Evolutionary conservation across 2,113 vertebrate species (phyloP).

Genomic region (Herpetotheres cachinnans): DNA sequence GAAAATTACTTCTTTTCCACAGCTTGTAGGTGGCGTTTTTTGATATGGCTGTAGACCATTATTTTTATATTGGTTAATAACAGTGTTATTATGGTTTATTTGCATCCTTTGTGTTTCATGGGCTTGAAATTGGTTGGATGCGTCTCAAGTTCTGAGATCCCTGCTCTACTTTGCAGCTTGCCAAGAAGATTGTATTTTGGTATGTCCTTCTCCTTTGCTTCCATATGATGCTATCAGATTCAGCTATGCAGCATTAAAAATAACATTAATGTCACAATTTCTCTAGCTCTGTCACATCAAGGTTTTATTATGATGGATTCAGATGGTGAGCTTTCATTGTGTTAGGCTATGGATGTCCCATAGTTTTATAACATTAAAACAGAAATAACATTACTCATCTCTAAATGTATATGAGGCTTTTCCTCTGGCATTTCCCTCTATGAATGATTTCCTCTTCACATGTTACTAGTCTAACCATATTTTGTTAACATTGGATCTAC

Average conservation of each 20-base stretch:
- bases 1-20: not conserved
- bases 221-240: not conserved
- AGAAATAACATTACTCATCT: not conserved
- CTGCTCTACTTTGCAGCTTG: not conserved
- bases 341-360: not conserved
- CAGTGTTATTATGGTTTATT: not conserved
- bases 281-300: not conserved
- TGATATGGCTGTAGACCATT: not conserved
- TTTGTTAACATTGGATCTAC: not conserved
- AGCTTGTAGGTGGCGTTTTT: not conserved
- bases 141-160: not conserved
- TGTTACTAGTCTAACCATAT: not conserved
- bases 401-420: not conserved
- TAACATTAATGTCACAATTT: not conserved
- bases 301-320: not conserved
- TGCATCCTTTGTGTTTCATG: not conserved
- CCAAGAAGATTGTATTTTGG: not conserved
- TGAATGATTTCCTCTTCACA: not conserved
- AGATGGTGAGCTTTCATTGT: not conserved
- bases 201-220: not conserved
- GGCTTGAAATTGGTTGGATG: not conserved
- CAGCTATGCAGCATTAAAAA: not conserved
- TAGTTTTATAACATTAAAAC: not conserved
- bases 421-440: not conserved
- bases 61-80: not conserved